Evolutionary conservation across 2,888 invertebrate species (phyloP).

Genomic region (Criorhina ranunculi): DNA sequence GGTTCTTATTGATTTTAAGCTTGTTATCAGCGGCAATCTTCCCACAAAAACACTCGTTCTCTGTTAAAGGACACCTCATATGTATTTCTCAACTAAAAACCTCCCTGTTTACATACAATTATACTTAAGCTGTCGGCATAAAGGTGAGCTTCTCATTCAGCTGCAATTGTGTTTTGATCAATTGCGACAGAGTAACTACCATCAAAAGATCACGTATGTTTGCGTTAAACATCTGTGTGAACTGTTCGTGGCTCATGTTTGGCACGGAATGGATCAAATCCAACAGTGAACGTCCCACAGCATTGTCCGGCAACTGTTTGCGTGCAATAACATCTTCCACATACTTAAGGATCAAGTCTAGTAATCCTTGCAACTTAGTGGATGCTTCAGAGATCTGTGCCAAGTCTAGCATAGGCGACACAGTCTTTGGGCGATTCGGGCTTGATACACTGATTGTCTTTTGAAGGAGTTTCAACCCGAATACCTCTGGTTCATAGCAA

Average conservation of each 20-base stretch:
- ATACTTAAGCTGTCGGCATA: slow-evolving; percentile 88
- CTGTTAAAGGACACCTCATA: slow-evolving; percentile 30
- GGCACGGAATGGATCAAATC: slow-evolving; percentile 96
- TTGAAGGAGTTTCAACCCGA: slow-evolving; percentile 92
- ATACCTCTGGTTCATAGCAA: slow-evolving; percentile 96
- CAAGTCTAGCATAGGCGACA: slow-evolving; percentile 89
- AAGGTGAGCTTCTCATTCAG: slow-evolving; percentile 97
- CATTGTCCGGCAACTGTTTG: slow-evolving; percentile 91
- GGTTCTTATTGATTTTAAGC: neutral
- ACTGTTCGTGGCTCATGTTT: slow-evolving; percentile 94
- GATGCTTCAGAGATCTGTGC: slow-evolving; percentile 95
- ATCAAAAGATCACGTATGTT: slow-evolving; percentile 98
- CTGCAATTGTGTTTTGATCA: slow-evolving; percentile 98
- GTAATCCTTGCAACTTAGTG: slow-evolving; percentile 89
- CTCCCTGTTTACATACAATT: slow-evolving; percentile 55
- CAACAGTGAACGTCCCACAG: slow-evolving; percentile 94
- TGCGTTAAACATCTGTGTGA: slow-evolving; percentile 97
- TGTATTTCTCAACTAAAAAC: slow-evolving; percentile 52
- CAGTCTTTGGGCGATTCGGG: slow-evolving; percentile 86
- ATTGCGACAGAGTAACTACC: slow-evolving; percentile 97
- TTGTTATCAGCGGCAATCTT: no score
- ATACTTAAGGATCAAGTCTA: slow-evolving; percentile 92
- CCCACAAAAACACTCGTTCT: slow-evolving; percentile 6
- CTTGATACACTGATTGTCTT: slow-evolving; percentile 89
- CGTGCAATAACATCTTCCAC: slow-evolving; percentile 96